Conservation (phyloP, 1,140 invertebrate genomes). For the Dinothrombium tinctorium region DNA sequence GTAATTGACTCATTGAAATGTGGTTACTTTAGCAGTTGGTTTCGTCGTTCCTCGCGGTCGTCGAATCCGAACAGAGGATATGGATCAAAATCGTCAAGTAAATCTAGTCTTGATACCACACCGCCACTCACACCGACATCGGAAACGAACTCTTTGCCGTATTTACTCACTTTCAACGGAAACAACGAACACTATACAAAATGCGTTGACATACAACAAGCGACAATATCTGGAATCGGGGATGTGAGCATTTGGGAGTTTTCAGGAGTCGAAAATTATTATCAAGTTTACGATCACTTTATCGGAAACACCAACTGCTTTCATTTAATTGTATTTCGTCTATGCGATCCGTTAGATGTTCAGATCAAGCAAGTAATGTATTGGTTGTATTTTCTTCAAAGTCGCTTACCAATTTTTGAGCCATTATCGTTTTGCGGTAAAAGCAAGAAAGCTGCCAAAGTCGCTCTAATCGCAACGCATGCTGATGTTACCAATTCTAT, state of each 20-base stretch:
- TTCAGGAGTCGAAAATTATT: slow-evolving; percentile 52
- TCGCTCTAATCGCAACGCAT: slow-evolving; percentile 40
- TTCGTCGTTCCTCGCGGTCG: slow-evolving; percentile 23
- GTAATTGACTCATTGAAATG: slow-evolving; percentile 44
- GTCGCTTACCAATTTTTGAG: slow-evolving; percentile 36
- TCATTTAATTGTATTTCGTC: slow-evolving; percentile 45
- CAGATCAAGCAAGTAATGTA: slow-evolving; percentile 47
- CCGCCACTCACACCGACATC: background rate
- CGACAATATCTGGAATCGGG: slow-evolving; percentile 30
- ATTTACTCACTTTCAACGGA: background rate
- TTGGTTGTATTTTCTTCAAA: slow-evolving; percentile 55
- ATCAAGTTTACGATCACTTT: slow-evolving; percentile 50
- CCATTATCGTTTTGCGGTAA: slow-evolving; percentile 35
- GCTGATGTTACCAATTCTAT: slow-evolving; percentile 26
- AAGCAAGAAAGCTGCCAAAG: slow-evolving; percentile 24
- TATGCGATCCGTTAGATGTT: slow-evolving; percentile 40
- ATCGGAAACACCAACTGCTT: slow-evolving; percentile 35
- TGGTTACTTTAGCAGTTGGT: slow-evolving; percentile 37
- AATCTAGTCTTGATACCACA: slow-evolving; percentile 2
- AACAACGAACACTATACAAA: slow-evolving; percentile 32
- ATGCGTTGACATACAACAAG: slow-evolving; percentile 39
- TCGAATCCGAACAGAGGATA: background rate
- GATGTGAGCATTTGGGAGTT: slow-evolving; percentile 56
- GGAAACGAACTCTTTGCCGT: background rate
- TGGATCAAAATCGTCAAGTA: background rate